Base-by-base conservation (phyloP, 2,888 invertebrate species). In the Leptinotarsa tumamoca region DNA sequence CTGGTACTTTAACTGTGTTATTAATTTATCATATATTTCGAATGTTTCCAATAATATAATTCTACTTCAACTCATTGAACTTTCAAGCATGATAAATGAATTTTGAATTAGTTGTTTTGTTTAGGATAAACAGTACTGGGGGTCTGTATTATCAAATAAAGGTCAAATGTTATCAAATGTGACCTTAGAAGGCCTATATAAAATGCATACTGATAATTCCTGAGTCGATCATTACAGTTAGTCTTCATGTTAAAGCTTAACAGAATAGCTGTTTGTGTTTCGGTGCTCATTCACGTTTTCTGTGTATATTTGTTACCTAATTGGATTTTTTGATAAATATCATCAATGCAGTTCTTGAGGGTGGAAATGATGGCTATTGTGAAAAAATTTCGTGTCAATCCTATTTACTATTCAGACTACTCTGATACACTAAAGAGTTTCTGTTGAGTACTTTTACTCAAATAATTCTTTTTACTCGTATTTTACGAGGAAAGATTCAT, bases 341-440 rank as follows among this genome's bases (percentile, higher is more conserved):
- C 15, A 71, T 75, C 72, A 79, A 79, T 77, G 78, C 78, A 78
- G 76, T 78, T 72, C 76, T 66, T 76, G 70, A 74, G 74, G 68
- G 72, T 71, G 2, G 83, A 84, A 80, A 86, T 80, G 82, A 87
- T 87, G 87, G 84, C 82, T 74, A 81, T 87, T 79, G 84, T 83
- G 67, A 83, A 86, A 58, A 86, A 87, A 84, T 92, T 89, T 87
- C 90, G 92, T 82, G 90, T 92, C 82, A 92, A 92, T 88, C 92
- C 92, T 75, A 92, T 92, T 85, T 92, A 92, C 87, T 92, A 92
- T 87, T 92, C 92, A 72, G 92, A 92, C 87, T 92, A 92, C 85
- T 92, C 92, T 83, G 92, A 93, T 91, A 92, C 92, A 80, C 80
- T 69, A 72, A 74, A 76, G 67, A 67, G n/a, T 71, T 4, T 58